Conservation (phyloP, 2,797 vertebrate species). For the Dermochelys coriacea region DNA sequence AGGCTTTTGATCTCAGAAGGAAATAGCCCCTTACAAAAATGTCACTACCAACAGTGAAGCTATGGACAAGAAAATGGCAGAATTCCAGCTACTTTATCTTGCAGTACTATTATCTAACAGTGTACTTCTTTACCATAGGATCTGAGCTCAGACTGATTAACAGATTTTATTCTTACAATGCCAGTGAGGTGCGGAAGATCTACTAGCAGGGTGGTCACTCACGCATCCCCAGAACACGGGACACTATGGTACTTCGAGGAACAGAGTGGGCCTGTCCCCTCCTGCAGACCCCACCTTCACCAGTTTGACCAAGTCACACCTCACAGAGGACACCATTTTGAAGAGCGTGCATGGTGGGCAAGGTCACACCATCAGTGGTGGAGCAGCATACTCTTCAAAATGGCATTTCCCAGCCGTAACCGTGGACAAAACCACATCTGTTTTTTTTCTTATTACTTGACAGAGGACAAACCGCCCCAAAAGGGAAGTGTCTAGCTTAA, state of each 20-base stretch:
- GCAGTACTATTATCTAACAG: background rate
- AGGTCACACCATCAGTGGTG: background rate
- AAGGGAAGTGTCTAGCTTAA: background rate
- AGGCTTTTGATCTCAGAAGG: constrained; percentile 27
- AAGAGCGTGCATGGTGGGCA: background rate
- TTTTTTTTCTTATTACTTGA: background rate
- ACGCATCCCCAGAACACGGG: background rate
- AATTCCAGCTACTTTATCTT: background rate
- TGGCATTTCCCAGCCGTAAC: background rate
- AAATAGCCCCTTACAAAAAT: background rate
- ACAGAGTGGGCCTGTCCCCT: background rate
- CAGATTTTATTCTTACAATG: constrained; percentile 32
- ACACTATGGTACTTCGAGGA: background rate
- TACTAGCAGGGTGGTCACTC: background rate
- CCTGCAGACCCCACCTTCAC: background rate
- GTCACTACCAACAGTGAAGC: constrained; percentile 5
- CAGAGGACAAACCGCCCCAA: background rate
- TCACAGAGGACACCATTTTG: background rate
- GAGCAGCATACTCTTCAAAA: background rate
- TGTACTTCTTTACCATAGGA: constrained; percentile 3
- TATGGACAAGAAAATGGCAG: background rate
- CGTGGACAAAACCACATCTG: background rate
- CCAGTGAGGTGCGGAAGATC: background rate
- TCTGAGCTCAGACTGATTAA: background rate
- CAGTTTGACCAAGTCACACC: background rate